A percentile compares a stretch with the other conserved stretches of the same genome.
phyloP scores from a whole-genome alignment of 2,113 vertebrate species.

The Recurvirostra avosetta region DNA sequence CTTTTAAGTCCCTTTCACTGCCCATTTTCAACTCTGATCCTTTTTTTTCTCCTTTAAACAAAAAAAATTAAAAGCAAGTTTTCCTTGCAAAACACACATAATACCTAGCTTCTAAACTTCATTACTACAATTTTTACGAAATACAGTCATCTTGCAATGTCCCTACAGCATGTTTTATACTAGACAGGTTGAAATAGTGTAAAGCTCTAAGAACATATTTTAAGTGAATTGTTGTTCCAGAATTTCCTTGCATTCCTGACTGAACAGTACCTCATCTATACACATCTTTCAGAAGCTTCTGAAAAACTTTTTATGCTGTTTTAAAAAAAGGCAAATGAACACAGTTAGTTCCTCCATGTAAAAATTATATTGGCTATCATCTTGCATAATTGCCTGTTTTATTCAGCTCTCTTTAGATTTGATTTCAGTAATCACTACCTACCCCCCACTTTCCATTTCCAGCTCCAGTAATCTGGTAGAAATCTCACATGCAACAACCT shows the following conservation, averaged over 20 bases:
- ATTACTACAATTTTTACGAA: background rate
- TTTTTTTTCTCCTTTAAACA: background rate
- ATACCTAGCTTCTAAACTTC: background rate
- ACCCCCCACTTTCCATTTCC: background rate
- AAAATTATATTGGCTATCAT: background rate
- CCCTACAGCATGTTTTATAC: background rate
- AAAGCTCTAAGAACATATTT: background rate
- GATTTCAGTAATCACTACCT: background rate
- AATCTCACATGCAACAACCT: background rate
- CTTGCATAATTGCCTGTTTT: background rate
- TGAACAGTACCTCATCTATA: background rate
- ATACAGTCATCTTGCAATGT: background rate
- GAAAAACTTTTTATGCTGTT: background rate
- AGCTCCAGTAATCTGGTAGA: background rate
- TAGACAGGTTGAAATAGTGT: background rate
- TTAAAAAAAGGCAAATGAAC: background rate
- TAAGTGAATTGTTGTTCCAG: background rate
- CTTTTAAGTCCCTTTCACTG: background rate
- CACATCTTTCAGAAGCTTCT: background rate
- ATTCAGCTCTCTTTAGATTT: background rate
- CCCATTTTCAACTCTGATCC: background rate
- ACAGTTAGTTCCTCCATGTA: background rate
- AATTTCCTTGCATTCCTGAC: background rate
- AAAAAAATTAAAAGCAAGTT: background rate
- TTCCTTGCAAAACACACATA: background rate